These are phyloP conservation scores for Fistularia commersonii DNA, from an alignment of 2,797 vertebrate genomes.

Conservation along the genomic window DNA sequence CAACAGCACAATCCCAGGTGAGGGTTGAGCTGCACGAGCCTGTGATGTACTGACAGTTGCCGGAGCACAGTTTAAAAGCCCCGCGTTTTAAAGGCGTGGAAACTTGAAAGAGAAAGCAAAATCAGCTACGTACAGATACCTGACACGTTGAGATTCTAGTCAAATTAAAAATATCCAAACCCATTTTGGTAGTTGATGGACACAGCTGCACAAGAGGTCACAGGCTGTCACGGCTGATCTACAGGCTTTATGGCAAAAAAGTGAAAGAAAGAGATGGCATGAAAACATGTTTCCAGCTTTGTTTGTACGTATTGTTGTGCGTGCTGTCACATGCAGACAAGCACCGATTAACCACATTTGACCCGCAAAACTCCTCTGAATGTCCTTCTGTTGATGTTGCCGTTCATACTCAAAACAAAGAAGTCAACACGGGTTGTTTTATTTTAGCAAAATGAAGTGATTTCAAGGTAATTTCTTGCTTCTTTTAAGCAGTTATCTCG, in stretches of 20 bases:
- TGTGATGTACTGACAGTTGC: conserved; percentile 55
- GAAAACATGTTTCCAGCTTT: no score
- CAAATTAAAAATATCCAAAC: conserved; percentile 44
- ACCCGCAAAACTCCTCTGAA: no score
- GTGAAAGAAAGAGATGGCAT: no score
- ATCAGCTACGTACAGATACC: conserved; percentile 25
- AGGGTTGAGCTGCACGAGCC: conserved; percentile 39
- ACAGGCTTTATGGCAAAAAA: neutral
- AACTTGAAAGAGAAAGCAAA: conserved; percentile 22
- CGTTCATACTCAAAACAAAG: no score
- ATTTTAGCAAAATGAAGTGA: no score
- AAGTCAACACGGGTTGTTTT: no score
- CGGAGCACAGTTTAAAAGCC: conserved; percentile 31
- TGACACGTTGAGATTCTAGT: conserved; percentile 22
- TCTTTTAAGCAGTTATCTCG: no score
- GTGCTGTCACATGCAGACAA: neutral
- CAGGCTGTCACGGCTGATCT: conserved; percentile 28
- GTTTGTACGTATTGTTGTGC: neutral
- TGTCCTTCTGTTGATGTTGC: no score
- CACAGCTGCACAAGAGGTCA: conserved; percentile 16
- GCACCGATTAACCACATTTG: no score
- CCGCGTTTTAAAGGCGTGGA: neutral
- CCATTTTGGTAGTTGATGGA: conserved; percentile 32
- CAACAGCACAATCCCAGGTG: conserved; percentile 68
- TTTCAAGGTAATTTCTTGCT: no score